Evolutionary conservation across 2,113 vertebrate species (phyloP).

Genomic region (Nerophis ophidion): DNA sequence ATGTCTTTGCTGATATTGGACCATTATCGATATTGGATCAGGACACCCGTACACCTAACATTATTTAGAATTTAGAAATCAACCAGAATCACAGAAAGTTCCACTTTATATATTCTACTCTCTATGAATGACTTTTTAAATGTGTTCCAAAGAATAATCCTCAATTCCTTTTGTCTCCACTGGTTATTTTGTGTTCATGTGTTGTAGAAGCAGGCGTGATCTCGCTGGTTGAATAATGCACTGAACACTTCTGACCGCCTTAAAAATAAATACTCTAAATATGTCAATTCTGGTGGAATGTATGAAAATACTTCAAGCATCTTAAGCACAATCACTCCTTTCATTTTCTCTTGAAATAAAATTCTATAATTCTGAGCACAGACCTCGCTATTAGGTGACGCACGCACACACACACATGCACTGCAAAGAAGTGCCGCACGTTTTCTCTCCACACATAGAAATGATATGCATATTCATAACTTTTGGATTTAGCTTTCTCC

Average conservation of each 20-base stretch:
- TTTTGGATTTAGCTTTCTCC: constrained; percentile 43
- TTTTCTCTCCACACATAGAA: constrained; percentile 18
- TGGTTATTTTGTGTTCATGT: too few relatives aligned
- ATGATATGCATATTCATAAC: constrained; percentile 33
- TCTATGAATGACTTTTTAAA: too few relatives aligned
- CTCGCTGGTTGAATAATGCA: not conserved
- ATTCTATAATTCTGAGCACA: not conserved
- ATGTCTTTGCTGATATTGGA: too few relatives aligned
- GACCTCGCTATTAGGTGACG: not conserved
- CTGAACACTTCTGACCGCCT: constrained; percentile 1
- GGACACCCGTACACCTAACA: too few relatives aligned
- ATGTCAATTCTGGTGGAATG: constrained; percentile 43
- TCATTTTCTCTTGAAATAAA: not conserved
- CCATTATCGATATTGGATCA: too few relatives aligned
- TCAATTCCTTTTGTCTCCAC: too few relatives aligned
- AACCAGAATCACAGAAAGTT: too few relatives aligned
- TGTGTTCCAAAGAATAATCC: too few relatives aligned
- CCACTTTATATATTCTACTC: too few relatives aligned
- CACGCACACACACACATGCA: constrained; percentile 1
- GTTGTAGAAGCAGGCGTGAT: too few relatives aligned
- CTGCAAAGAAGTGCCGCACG: constrained; percentile 16
- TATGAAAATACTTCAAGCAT: constrained; percentile 42
- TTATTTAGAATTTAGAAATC: too few relatives aligned
- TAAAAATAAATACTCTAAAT: constrained; percentile 30
- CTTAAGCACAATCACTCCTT: constrained; percentile 1